These are phyloP conservation scores for Sebastes steindachneri DNA, from an alignment of 2,797 vertebrate genomes.

Conservation along the genomic window DNA sequence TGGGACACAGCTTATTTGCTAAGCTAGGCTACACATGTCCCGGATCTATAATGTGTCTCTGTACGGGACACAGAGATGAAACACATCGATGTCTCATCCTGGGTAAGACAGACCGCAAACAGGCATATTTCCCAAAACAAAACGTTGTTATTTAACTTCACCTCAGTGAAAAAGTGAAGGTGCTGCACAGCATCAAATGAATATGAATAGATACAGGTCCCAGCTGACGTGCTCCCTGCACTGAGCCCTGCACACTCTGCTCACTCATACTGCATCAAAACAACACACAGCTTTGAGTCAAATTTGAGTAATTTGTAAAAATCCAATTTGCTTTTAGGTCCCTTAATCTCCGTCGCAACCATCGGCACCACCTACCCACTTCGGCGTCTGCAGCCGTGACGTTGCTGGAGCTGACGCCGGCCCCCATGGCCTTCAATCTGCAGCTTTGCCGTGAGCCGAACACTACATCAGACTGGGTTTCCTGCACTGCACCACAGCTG, in stretches of 20 bases:
- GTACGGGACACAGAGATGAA: not conserved
- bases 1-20: not conserved
- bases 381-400: constrained; percentile 37
- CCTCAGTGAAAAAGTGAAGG: not conserved
- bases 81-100: not conserved
- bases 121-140: not conserved
- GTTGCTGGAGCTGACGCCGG: constrained; percentile 43
- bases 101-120: not conserved
- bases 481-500: constrained; percentile 45
- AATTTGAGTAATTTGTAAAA: constrained; percentile 5
- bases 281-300: not conserved
- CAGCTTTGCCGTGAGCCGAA: constrained; percentile 24
- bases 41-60: not conserved
- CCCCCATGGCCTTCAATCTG: constrained; percentile 57
- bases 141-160: not conserved
- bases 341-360: not conserved
- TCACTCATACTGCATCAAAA: constrained; percentile 4
- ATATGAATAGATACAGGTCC: not conserved
- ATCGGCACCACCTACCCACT: constrained; percentile 55
- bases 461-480: constrained; percentile 33
- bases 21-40: not conserved
- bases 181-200: not conserved
- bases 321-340: not conserved
- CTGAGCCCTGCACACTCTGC: not conserved
- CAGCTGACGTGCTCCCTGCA: not conserved